Evolutionary conservation across 1,140 invertebrate species (phyloP).

Genomic region (Pseudomyrmex sp.): DNA sequence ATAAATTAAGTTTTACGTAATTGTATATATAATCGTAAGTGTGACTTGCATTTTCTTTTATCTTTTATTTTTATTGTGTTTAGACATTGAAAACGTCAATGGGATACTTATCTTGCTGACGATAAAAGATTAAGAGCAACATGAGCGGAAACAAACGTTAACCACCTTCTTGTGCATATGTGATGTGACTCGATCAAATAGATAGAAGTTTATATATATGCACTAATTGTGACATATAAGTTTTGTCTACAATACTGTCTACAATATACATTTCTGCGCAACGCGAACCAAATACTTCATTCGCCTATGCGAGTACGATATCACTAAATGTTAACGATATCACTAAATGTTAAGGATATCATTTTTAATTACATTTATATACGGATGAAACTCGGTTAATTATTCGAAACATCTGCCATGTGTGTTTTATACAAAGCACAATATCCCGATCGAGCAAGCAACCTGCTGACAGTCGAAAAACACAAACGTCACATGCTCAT

Average conservation of each 20-base stretch:
- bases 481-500: too few relatives aligned
- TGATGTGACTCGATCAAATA: not conserved
- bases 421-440: too few relatives aligned
- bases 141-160: not conserved
- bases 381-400: not conserved
- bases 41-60: not conserved
- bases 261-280: not conserved
- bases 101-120: conserved; percentile 44
- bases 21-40: too few relatives aligned
- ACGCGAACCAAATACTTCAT: not conserved
- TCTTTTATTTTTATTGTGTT: not conserved
- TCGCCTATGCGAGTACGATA: not conserved
- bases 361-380: not conserved
- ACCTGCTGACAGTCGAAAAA: too few relatives aligned
- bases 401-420: too few relatives aligned
- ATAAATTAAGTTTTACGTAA: too few relatives aligned
- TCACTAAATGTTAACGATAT: not conserved
- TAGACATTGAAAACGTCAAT: conserved; percentile 24
- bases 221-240: not conserved
- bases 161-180: not conserved
- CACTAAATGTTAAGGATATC: not conserved
- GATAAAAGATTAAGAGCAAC: not conserved
- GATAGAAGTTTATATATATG: not conserved
- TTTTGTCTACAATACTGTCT: not conserved
- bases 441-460: too few relatives aligned